These are phyloP conservation scores for Acrocyrtus sp. DNA, from an alignment of 2,888 invertebrate species.

Conservation along the genomic window DNA sequence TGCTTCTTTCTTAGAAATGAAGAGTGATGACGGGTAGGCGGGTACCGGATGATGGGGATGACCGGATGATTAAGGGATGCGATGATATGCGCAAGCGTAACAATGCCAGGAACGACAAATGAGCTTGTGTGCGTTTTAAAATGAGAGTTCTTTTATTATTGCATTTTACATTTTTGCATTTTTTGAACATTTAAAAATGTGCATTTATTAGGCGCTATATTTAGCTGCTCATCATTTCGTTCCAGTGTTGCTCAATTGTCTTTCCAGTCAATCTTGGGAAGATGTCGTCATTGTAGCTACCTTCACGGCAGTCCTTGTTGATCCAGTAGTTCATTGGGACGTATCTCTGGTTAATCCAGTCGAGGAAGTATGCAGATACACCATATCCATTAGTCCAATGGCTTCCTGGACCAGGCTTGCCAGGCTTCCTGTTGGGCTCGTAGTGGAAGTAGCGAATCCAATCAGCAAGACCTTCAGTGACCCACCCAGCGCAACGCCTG, in stretches of 20 bases:
- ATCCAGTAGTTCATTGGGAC: constrained; percentile 48
- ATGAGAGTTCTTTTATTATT: too few relatives aligned
- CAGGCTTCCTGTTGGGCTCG: constrained; percentile 45
- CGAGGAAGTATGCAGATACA: constrained; percentile 51
- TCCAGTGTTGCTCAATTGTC: constrained; percentile 46
- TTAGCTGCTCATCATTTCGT: constrained; percentile 40
- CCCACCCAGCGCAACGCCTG: constrained; percentile 37
- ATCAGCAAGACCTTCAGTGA: constrained; percentile 55
- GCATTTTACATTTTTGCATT: neutral
- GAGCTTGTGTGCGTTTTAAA: too few relatives aligned
- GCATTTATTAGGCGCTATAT: too few relatives aligned
- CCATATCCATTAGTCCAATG: constrained; percentile 51
- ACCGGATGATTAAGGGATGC: too few relatives aligned
- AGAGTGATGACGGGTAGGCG: too few relatives aligned
- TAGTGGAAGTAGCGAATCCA: constrained; percentile 52
- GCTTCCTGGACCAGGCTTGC: constrained; percentile 36
- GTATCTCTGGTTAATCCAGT: constrained; percentile 29
- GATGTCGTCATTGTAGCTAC: constrained; percentile 39
- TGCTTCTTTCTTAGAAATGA: too few relatives aligned
- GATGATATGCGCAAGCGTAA: too few relatives aligned
- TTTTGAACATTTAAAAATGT: too few relatives aligned
- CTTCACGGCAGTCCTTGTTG: constrained; percentile 54
- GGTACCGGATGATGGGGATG: too few relatives aligned
- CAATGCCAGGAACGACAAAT: too few relatives aligned
- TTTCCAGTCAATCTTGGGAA: constrained; percentile 49